A percentile compares a stretch with the other conserved stretches of the same genome.
These are phyloP conservation scores for Pongo abelii DNA, from an alignment of 2,113 vertebrate species.

Conservation along the genomic window DNA sequence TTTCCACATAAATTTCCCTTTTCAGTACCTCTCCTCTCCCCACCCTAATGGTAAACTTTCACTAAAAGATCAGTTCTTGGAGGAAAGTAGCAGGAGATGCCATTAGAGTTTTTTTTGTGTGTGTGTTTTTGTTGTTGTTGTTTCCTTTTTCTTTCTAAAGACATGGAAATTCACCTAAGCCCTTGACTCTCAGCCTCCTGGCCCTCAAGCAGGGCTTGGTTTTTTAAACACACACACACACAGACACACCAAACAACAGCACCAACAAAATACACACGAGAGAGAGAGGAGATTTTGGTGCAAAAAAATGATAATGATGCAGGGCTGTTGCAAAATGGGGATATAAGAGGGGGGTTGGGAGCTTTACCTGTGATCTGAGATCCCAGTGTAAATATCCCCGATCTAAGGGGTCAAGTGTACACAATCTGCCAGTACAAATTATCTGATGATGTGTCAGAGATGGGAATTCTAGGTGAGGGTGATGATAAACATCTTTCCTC, in stretches of 20 bases:
- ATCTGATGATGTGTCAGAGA: neutral
- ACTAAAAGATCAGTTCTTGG: neutral
- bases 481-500: neutral
- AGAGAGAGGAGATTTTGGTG: neutral
- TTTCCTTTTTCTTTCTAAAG: neutral
- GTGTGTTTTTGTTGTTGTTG: neutral
- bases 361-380: neutral
- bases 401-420: neutral
- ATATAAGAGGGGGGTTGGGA: fast-evolving
- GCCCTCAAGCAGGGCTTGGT: neutral
- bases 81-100: neutral
- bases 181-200: neutral
- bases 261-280: neutral
- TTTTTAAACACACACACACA: too few species aligned
- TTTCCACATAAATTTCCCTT: neutral
- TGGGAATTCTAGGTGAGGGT: neutral
- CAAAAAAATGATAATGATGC: neutral
- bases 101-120: neutral
- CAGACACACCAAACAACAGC: too few species aligned
- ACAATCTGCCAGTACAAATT: too few species aligned
- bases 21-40: neutral
- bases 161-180: neutral
- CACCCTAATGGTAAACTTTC: neutral
- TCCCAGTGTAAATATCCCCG: too few species aligned
- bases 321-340: neutral